Percentiles rank a stretch among this genome's conserved stretches.
These are phyloP conservation scores for Holothuria scabra DNA, from an alignment of 53 echinoderm and acorn worm genomes.

Conservation along the genomic window DNA sequence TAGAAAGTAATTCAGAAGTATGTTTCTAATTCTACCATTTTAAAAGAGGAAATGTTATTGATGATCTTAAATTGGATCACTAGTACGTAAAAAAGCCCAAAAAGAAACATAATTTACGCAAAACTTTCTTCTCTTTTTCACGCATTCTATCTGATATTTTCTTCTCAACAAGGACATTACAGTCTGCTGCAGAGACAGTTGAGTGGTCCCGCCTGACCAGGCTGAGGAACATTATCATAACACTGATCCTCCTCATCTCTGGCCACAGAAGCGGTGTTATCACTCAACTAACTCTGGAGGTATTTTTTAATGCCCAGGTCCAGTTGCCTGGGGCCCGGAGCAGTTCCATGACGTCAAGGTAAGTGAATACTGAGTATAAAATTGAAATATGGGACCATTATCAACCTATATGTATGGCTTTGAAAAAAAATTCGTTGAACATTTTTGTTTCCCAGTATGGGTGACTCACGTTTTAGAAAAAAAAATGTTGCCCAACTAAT, in stretches of 20 bases:
- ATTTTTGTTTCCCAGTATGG: neutral
- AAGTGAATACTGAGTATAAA: neutral
- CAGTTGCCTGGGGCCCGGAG: neutral
- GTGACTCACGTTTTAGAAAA: neutral
- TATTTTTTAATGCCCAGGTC: neutral
- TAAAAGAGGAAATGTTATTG: no score
- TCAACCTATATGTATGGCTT: no score
- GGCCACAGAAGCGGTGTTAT: neutral
- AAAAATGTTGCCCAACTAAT: neutral
- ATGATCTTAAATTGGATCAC: no score
- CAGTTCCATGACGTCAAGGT: neutral
- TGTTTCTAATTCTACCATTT: no score
- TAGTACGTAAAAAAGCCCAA: no score
- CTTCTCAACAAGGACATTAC: neutral
- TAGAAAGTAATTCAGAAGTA: no score
- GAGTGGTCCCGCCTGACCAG: neutral
- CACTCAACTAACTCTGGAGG: neutral
- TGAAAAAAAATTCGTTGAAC: no score
- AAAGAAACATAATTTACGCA: no score
- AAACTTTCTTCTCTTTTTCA: no score
- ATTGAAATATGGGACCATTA: no score
- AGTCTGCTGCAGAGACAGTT: neutral
- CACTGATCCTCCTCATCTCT: neutral
- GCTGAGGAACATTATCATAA: neutral
- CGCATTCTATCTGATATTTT: no score